phyloP scores from a whole-genome alignment of 2,113 vertebrate species.

The Chaetodon trifascialis region DNA sequence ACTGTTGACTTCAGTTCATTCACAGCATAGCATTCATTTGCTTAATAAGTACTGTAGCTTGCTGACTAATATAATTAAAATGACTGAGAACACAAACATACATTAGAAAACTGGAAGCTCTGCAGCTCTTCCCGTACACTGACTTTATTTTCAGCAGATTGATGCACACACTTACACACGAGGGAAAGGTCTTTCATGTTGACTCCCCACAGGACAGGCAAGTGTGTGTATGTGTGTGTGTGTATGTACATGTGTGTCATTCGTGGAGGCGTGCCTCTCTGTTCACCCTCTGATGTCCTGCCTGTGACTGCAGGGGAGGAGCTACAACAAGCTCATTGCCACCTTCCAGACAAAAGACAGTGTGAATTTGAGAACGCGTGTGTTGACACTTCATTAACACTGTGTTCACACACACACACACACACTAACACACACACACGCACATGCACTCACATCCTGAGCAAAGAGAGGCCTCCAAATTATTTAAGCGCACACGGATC shows the following conservation, averaged over 20 bases:
- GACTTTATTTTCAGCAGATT: conserved; percentile 1
- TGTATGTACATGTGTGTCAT: conserved; percentile 30
- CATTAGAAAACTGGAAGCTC: neutral
- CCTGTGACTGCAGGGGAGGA: conserved; percentile 78
- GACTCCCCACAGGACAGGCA: conserved; percentile 15
- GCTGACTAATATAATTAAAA: conserved; percentile 7
- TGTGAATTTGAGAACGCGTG: conserved; percentile 41
- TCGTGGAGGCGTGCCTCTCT: conserved; percentile 51
- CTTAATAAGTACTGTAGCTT: neutral
- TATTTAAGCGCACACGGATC: neutral
- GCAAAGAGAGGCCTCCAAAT: conserved; percentile 7
- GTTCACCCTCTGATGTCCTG: conserved; percentile 54
- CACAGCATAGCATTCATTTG: neutral
- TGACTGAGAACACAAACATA: neutral
- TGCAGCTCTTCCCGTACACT: neutral
- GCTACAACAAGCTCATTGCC: conserved; percentile 63
- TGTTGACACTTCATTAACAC: conserved; percentile 53
- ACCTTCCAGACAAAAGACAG: conserved; percentile 79
- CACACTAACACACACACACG: too few relatives aligned
- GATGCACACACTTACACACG: neutral
- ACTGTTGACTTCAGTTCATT: conserved; percentile 1
- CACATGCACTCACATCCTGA: neutral
- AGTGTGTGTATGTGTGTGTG: conserved; percentile 23
- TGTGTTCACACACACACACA: neutral
- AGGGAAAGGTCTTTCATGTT: conserved; percentile 6